phyloP scores from a whole-genome alignment of 1,140 invertebrate genomes.

The Agrilus planipennis region DNA sequence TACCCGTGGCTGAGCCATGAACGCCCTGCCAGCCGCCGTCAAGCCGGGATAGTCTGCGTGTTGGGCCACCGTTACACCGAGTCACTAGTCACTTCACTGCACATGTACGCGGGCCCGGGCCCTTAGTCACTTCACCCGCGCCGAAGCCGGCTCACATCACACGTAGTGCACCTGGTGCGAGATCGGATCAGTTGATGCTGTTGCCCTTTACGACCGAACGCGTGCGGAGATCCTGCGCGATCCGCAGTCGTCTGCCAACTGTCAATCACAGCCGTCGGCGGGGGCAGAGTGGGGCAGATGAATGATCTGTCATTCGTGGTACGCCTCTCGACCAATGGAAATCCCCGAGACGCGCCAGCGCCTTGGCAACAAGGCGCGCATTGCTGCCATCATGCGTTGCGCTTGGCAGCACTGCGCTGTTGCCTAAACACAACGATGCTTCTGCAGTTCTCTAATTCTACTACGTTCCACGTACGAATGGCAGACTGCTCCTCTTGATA shows the following conservation, averaged over 20 bases:
- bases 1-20: conserved; percentile 55
- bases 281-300: conserved; percentile 40
- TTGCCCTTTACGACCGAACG: conserved; percentile 23
- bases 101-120: conserved; percentile 16
- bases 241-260: conserved; percentile 54
- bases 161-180: conserved; percentile 20
- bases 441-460: no score
- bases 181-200: conserved; percentile 15
- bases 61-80: conserved; percentile 39
- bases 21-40: conserved; percentile 44
- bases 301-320: conserved; percentile 32
- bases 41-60: conserved; percentile 44
- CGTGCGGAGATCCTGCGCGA: conserved; percentile 43
- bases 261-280: conserved; percentile 46
- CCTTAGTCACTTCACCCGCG: conserved; percentile 14
- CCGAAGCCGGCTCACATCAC: conserved; percentile 17
- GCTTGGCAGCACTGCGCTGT: conserved; percentile 3
- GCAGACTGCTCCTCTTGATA: no score
- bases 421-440: neutral
- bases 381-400: conserved; percentile 11
- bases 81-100: conserved; percentile 24
- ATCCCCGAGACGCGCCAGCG: conserved; percentile 20
- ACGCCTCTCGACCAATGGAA: conserved; percentile 31
- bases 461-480: no score
- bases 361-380: conserved; percentile 11